phyloP scores from a whole-genome alignment of 2,113 vertebrate species.

The Mormoops blainvillei region DNA sequence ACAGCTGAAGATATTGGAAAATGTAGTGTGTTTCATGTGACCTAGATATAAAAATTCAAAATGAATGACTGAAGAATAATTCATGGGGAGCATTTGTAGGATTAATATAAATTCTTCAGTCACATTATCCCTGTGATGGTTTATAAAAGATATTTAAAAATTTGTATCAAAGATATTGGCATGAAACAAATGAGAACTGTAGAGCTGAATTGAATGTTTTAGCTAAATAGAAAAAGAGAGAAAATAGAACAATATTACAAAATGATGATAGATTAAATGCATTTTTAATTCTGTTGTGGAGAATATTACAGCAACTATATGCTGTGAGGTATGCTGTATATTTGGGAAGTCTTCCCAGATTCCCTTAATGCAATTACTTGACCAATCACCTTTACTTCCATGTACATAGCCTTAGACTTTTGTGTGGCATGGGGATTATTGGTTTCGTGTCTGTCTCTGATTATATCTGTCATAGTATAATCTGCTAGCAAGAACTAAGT shows the following conservation, averaged over 20 bases:
- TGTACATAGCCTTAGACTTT: not conserved
- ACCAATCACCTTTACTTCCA: not conserved
- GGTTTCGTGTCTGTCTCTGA: not conserved
- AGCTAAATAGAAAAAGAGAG: not conserved
- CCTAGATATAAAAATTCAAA: not conserved
- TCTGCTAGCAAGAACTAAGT: not conserved
- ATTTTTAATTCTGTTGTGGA: not conserved
- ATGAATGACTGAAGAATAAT: not conserved
- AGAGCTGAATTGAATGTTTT: not conserved
- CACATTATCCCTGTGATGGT: not conserved
- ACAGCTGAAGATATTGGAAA: constrained; percentile 1
- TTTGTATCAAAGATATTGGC: not conserved
- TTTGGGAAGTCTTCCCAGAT: not conserved
- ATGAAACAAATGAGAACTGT: not conserved
- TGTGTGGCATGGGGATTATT: not conserved
- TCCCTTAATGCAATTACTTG: not conserved
- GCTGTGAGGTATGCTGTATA: rapidly evolving
- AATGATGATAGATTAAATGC: not conserved
- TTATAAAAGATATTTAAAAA: not conserved
- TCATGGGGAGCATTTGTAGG: not conserved
- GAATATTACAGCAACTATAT: not conserved
- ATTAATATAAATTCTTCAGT: not conserved
- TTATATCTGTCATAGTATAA: not conserved
- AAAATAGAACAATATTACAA: not conserved
- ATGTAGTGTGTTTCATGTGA: not conserved